Base-by-base conservation (phyloP, 1,140 invertebrate genomes). In the Drosophila mauritiana region DNA sequence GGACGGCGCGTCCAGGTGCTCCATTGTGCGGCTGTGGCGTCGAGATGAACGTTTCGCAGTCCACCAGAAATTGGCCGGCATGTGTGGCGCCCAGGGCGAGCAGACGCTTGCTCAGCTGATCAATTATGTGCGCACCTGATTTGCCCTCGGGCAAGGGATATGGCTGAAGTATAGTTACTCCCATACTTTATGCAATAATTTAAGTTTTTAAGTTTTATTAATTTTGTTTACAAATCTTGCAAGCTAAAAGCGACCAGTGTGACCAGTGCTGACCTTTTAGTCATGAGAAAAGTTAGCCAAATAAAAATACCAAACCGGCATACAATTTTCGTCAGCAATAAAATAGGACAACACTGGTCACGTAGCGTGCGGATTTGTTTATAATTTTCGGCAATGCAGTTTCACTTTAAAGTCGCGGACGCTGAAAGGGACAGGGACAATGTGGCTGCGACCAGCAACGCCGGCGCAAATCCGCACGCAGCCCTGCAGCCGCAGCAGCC, bases 11-110 rank as follows among this genome's bases (percentile, higher is more conserved):
- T 68, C 96, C 95, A 46, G 95, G 82, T 46, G 94, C 43, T 0
- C 88, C 80, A 43, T 81, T 81, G 80, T 95, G 95, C n/a, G 95
- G 81, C 78, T 95, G 95, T 11, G 95, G 95, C 63, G 96, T 95
- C 22, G 97, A 97, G 52, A 96, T 95, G 81, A 97, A 99, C 12
- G 97, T 98, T 92, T 99, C 98, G 91, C 98, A 99, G 84, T 99
- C 98, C 0, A 99, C 97, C 46, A 97, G 92, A 93, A 98, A 99
- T 79, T 97, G 97, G 1, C 98, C 98, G 78, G 95, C 94, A 92
- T 97, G 97, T 1, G 95, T 93, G 0, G 97, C 98, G 37, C 98
- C 98, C 17, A 99, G 93, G 0, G 96, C 95, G 34, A 96, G 93
- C 34, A 99, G 94, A 40, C 97, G 93, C 93, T 98, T 98, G 1